Evolutionary conservation across 2,113 vertebrate genomes (phyloP), one percentile per base, ranked within the genome.

Genomic region (Natator depressus): DNA sequence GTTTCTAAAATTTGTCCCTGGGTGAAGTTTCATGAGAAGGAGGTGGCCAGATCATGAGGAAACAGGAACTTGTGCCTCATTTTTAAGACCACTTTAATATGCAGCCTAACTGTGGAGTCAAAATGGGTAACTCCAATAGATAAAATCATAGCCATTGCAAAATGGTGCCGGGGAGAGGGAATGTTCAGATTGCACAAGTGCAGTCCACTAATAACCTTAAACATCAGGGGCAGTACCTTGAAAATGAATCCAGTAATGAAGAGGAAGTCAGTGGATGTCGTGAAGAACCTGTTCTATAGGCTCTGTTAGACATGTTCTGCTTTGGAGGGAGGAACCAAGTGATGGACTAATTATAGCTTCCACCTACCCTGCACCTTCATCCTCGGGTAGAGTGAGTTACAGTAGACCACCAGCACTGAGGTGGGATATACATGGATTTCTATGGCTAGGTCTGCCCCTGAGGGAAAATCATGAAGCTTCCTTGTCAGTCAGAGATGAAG

Each of bases 381-480:
- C n/a, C 22, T 83, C 12, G 31, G 3, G 5, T 35, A 31, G n/a
- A 46, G 38, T 49, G 84, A 22, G 47, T 87, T 72, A 80, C 6
- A 50, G 49, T 35, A 79, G 12, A 4, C 88, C 8, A n/a, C 1
- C 3, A 93, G 81, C 4, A 87, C 1, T 1, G 38, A 83, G 3
- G 4, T 85, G 20, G 27, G 57, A 29, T 11, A 59, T 29, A 16
- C 0, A 0, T 8, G 0, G 4, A 29, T 35, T 83, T 20, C 25
- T 8, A 6, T 5, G 49, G 2, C 0, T 57, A 65, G 38, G 10
- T 4, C 0, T 49, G 69, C 13, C 51, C 13, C 17, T 46, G 2
- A 11, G 29, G 29, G 78, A 53, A 2, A 79, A 83, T 9, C 0
- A 19, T 6, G 55, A 53, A 0, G 2, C 54, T 91, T 80, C 24